Evolutionary conservation across 1,140 invertebrate species (phyloP), one percentile per base, ranked within the genome.

Genomic region (Drosophila navojoa): DNA sequence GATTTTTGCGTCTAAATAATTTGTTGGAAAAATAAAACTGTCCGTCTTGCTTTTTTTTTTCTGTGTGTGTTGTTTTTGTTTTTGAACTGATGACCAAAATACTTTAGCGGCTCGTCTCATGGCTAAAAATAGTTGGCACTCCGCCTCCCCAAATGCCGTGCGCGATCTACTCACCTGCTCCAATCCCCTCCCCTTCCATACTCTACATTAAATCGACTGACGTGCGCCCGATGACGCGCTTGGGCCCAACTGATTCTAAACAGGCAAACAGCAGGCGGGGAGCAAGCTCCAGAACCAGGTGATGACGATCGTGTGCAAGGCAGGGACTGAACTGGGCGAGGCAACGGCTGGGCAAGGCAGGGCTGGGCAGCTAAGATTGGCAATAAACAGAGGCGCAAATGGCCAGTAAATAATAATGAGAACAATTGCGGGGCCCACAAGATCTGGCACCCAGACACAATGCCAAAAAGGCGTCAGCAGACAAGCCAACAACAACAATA

Each of bases 21-120:
- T 59, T 81, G 66, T 78, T 81, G 71, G 71, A 81, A 80, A 85
- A 81, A 89, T 87, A 77, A 87, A 82, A 74, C 71, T 76, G 79
- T 78, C 57, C 67, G 67, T 55, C 62, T 44, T 44, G 32, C 9
- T 9, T 32, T 19, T 19, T 45, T 45, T 45, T 45, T 22, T 22
- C 1, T 1, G 2, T 22, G 2, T 22, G 19, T 22, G 19, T 22
- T 15, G n/a, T 45, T n/a, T 44, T n/a, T 45, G 73, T 85, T 85
- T 81, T 86, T 70, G 60, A 86, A 86, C 64, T 76, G 84, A 89
- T 87, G 82, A 87, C 82, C 84, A 84, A 89, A 87, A 87, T 87
- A 87, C 84, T 89, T 84, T 16, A 79, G 67, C 79, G 73, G 73
- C 70, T 70, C 79, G 84, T 84, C 84, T 87, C 84, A 87, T 81